Percentiles rank a stretch among this genome's conserved stretches.
These are phyloP conservation scores for Luehdorfia chinensis DNA, from an alignment of 1,140 invertebrate genomes.

Conservation along the genomic window DNA sequence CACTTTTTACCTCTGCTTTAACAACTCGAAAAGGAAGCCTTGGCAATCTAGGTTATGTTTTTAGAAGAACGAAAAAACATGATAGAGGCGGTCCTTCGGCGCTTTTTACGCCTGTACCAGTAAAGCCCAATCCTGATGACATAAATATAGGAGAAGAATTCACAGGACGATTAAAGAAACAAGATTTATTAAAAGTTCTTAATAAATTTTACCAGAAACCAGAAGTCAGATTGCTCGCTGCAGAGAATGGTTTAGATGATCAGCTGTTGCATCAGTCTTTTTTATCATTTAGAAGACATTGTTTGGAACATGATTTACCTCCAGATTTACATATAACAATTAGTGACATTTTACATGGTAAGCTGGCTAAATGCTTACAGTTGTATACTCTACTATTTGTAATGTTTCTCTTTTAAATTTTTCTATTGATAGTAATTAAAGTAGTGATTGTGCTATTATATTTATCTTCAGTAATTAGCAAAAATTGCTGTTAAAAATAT, in stretches of 20 bases:
- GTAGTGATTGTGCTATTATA: too few relatives aligned
- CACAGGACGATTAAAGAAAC: slow-evolving; percentile 87
- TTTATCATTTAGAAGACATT: slow-evolving; percentile 92
- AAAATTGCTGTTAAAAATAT: too few relatives aligned
- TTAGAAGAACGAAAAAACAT: slow-evolving; percentile 66
- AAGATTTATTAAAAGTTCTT: slow-evolving; percentile 87
- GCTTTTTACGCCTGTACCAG: slow-evolving; percentile 87
- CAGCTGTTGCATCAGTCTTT: slow-evolving; percentile 92
- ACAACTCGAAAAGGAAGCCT: slow-evolving; percentile 45
- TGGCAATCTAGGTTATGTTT: slow-evolving; percentile 71
- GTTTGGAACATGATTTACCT: slow-evolving; percentile 90
- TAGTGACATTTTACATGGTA: slow-evolving; percentile 91
- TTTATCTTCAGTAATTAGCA: too few relatives aligned
- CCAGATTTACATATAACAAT: slow-evolving; percentile 95
- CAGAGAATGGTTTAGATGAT: slow-evolving; percentile 90
- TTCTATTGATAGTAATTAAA: too few relatives aligned
- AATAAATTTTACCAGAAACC: slow-evolving; percentile 89
- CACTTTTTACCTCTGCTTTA: slow-evolving; percentile 45
- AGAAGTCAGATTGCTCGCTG: slow-evolving; percentile 84
- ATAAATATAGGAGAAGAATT: slow-evolving; percentile 92
- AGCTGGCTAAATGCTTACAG: slow-evolving; percentile 18
- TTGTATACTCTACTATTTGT: neutral
- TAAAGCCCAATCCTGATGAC: slow-evolving; percentile 86
- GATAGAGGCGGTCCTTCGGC: slow-evolving; percentile 74
- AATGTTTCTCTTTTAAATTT: too few relatives aligned